Evolutionary conservation across 2,888 invertebrate genomes (phyloP), one percentile per base, ranked within the genome.

Genomic region (Lasioglossum lativentre): DNA sequence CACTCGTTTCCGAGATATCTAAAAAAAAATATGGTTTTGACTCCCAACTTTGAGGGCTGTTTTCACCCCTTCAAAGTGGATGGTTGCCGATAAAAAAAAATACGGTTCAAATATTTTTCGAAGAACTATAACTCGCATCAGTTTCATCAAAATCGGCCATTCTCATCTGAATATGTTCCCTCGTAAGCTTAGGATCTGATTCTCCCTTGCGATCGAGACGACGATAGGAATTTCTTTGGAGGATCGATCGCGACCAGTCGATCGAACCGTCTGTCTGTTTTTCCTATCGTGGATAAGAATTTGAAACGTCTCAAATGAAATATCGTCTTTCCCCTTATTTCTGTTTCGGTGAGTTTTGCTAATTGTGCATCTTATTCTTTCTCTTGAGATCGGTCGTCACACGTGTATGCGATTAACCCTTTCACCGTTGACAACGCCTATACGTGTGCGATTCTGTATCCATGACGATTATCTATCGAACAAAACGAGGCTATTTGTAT

Each of bases 351-450:
- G 10, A 63, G 70, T 66, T 52, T 52, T 38, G 23, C 80, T 78
- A n/a, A 80, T 80, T 85, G 86, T 85, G 85, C 85, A 86, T 56
- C 74, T 42, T 56, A 71, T 42, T 75, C 45, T 30, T 59, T n/a
- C 66, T 47, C 72, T 66, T 38, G 78, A 78, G 78, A 78, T 78
- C 42, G 30, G 66, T 56, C 80, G 80, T 86, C 85, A 72, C 86
- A 81, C 78, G 52, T 79, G 23, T 82, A 16, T 4, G 19, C 52
- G 23, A 52, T 72, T 34, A 72, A 72, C 72, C 72, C 72, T 72
- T 72, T 72, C 72, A 47, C 72, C 19, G 72, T 19, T 47, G 19
- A 16, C 4, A 23, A 45, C 10, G 68, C 12, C n/a, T 68, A 40
- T 12, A n/a, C 4, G 40, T 23, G 40, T 23, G 68, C n/a, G 45